Evolutionary conservation across 2,888 invertebrate species (phyloP).

Genomic region (Arge pagana): DNA sequence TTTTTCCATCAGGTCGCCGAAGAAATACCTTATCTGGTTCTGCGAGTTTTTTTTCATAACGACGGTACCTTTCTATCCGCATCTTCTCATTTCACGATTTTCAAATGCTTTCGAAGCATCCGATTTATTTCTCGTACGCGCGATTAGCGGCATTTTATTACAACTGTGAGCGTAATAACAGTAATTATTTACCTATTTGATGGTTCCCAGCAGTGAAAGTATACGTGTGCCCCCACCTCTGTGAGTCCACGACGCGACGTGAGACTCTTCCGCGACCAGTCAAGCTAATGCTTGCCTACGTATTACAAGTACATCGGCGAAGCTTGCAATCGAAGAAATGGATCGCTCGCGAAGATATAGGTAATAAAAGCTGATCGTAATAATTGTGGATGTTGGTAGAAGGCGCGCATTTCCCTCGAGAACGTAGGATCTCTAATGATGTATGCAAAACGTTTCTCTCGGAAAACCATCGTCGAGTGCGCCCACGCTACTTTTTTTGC

Average conservation of each 20-base stretch:
- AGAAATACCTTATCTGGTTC: too few species aligned
- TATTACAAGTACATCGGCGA: too few species aligned
- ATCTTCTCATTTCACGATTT: conserved; percentile 12
- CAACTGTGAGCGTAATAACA: conserved; percentile 36
- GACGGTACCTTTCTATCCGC: neutral
- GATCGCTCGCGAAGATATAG: too few species aligned
- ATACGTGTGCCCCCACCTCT: conserved; percentile 36
- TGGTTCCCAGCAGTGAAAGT: conserved; percentile 41
- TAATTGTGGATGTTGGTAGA: too few species aligned
- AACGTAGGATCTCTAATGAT: too few species aligned
- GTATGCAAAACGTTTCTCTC: too few species aligned
- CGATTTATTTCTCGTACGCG: conserved; percentile 13
- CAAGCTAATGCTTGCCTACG: neutral
- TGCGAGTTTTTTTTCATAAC: conserved; percentile 1
- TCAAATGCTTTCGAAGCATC: conserved; percentile 17
- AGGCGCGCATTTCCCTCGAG: too few species aligned
- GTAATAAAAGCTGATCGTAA: too few species aligned
- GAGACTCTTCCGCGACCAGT: conserved; percentile 34
- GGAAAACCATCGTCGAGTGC: too few species aligned
- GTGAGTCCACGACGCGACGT: conserved; percentile 31
- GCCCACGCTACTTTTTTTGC: too few species aligned
- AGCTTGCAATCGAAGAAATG: too few species aligned
- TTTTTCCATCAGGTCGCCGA: too few species aligned
- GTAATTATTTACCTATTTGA: conserved; percentile 45
- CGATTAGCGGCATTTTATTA: conserved; percentile 22